phyloP scores from a whole-genome alignment of 1,140 invertebrate genomes.

The Conopomorpha cramerella region DNA sequence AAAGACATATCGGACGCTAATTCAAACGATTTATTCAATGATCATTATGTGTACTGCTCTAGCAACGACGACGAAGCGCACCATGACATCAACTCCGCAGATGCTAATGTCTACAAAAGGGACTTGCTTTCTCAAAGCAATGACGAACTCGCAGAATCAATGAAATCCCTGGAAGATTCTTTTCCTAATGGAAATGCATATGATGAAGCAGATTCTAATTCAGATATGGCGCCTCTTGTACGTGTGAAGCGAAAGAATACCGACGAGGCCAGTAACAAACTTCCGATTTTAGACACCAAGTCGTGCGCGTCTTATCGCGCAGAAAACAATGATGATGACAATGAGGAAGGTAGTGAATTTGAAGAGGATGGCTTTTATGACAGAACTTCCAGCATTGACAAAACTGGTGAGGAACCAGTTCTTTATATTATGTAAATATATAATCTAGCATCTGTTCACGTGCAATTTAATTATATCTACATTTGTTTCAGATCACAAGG shows the following conservation, averaged over 20 bases:
- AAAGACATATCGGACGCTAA: too few relatives aligned
- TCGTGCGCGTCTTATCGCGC: constrained; percentile 23
- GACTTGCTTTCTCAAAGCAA: constrained; percentile 12
- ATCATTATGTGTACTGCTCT: too few relatives aligned
- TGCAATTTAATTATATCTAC: too few relatives aligned
- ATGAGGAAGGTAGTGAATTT: constrained; percentile 37
- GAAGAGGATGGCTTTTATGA: constrained; percentile 33
- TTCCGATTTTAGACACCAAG: too few relatives aligned
- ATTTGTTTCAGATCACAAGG: constrained; percentile 2
- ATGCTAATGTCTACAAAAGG: constrained; percentile 15
- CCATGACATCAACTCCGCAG: constrained; percentile 6
- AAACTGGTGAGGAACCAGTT: too few relatives aligned
- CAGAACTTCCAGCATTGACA: constrained; percentile 21
- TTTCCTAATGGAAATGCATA: constrained; percentile 25
- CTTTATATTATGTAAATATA: too few relatives aligned
- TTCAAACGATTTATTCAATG: too few relatives aligned
- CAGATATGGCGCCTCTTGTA: constrained; percentile 26
- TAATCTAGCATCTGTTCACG: too few relatives aligned
- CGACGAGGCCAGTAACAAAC: too few relatives aligned
- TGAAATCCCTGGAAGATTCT: constrained; percentile 39
- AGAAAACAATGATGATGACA: constrained; percentile 29
- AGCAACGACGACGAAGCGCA: constrained; percentile 15
- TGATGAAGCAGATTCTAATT: constrained; percentile 18
- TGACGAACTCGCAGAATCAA: constrained; percentile 14
- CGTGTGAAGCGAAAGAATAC: constrained; percentile 40